Conservation (phyloP, 2,888 invertebrate genomes). For the Hirtodrosophila cameraria region DNA sequence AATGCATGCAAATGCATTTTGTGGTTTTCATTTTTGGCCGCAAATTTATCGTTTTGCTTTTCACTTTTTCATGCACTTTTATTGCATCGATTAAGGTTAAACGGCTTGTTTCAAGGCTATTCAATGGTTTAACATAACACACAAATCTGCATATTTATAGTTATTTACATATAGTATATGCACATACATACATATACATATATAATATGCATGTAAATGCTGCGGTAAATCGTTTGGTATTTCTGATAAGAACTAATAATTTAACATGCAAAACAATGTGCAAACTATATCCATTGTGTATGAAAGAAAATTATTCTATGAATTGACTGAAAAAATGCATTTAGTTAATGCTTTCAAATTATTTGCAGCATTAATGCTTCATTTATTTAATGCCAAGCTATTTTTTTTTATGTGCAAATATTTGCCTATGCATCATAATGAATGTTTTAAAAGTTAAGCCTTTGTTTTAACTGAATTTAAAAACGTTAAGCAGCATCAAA, state of each 20-base stretch:
- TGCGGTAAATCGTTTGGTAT: constrained; percentile 12
- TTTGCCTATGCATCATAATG: too few species aligned
- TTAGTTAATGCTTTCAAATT: not conserved
- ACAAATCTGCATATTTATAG: constrained; percentile 18
- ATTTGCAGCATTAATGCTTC: too few species aligned
- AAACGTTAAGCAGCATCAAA: too few species aligned
- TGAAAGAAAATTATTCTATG: not conserved
- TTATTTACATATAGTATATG: too few species aligned
- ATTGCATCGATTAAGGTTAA: constrained; percentile 24
- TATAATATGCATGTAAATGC: constrained; percentile 7
- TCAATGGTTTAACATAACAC: constrained; percentile 9
- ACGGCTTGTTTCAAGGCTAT: constrained; percentile 14
- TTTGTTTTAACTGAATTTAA: too few species aligned
- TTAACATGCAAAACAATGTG: constrained; percentile 6
- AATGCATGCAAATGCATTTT: constrained; percentile 11
- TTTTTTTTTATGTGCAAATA: too few species aligned
- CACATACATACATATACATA: too few species aligned
- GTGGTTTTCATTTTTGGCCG: constrained; percentile 11
- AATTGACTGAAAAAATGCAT: not conserved
- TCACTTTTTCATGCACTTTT: constrained; percentile 22
- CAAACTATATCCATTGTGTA: not conserved
- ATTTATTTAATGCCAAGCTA: too few species aligned
- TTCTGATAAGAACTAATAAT: constrained; percentile 14
- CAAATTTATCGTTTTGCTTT: constrained; percentile 2
- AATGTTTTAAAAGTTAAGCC: too few species aligned